Base-by-base conservation (phyloP, 2,797 vertebrate species). In the Pseudochirops cupreus region DNA sequence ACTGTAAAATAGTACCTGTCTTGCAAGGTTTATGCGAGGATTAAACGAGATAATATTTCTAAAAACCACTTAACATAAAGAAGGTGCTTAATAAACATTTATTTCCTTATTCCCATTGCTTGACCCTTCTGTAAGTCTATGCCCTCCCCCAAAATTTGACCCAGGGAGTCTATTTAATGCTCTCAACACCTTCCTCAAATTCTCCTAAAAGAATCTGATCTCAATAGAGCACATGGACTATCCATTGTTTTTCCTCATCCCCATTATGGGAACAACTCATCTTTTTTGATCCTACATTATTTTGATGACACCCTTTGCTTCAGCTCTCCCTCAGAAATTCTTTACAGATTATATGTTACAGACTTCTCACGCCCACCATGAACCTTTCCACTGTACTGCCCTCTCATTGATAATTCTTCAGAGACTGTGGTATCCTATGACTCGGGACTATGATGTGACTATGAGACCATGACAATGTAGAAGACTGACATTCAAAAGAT, bases 101-200 rank as follows among this genome's bases (percentile, higher is more conserved):
- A 26, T 52, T 18, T 26, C 29, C 50, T 46, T 46, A 24, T 87
- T 87, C 14, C 56, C 33, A 16, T 10, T n/a, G 28, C 50, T 93
- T 53, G 50, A 82, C 5, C 39, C 46, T 82, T 82, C 33, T 90
- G 9, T 50, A 90, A 28, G 53, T 91, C 93, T 91, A 12, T 92
- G 59, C 31, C 28, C 91, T 96, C 93, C 21, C 21, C 46, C 90
- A 90, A 94, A 94, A 94, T 92, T 24, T 91, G 52, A 93, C 39
- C 57, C 92, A 95, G 13, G 91, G 94, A 87, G 92, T 55, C 13
- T 56, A 21, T 91, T 94, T 58, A n/a, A 91, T 53, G 53, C 13
- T 18, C 5, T 31, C 10, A 14, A 31, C 55, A 56, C 56, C 55
- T 93, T 87, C 12, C 62, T 93, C 93, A 57, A 39, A 39, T 74